Evolutionary conservation across 2,888 invertebrate genomes (phyloP), one percentile per base, ranked within the genome.

Genomic region (Drosophila suboccidentalis): DNA sequence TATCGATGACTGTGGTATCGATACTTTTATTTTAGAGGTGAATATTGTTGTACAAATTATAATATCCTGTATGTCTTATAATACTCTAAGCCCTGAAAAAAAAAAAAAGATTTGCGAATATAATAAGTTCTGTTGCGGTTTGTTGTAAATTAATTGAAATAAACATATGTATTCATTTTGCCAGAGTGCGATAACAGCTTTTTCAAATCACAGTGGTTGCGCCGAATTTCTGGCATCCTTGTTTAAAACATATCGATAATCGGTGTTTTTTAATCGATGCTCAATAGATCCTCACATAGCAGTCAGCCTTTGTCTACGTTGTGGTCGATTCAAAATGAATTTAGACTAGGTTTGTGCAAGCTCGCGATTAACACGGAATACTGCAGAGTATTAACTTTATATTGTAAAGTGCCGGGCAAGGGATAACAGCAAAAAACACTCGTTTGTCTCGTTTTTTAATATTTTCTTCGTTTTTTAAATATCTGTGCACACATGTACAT

Each of bases 381-480:
- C 1, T 26, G 13, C 32, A 60, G 55, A 51, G 17, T 53, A n/a
- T 29, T 13, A n/a, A n/a, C 4, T 38, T 38, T n/a, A n/a, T 38
- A 38, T n/a, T n/a, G n/a, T 2, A 38, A 54, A 54, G 53, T 64
- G 65, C 46, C 60, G 57, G 26, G 17, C 26, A 29, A 39, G n/a
- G 39, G 38, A 49, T 59, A 49, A 32, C 13, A 49, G 13, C 29
- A 29, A 47, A 17, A 39, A 49, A 57, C 71, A 46, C 44, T 75
- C 60, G 71, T 75, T 50, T 49, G 74, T 77, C 60, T 78, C 69
- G 79, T 78, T 75, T 75, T 75, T 65, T 43, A 72, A 61, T 75
- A 77, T 68, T 65, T 65, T 67, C 41, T 68, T 72, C 78, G 78
- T 78, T 78, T 78, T 75, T 78, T 68, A 75, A 78, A 71, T 78